Percentiles rank a stretch among this genome's conserved stretches.
These are phyloP conservation scores for Eulemur mongoz DNA, from an alignment of 2,797 vertebrate species.

Conservation along the genomic window DNA sequence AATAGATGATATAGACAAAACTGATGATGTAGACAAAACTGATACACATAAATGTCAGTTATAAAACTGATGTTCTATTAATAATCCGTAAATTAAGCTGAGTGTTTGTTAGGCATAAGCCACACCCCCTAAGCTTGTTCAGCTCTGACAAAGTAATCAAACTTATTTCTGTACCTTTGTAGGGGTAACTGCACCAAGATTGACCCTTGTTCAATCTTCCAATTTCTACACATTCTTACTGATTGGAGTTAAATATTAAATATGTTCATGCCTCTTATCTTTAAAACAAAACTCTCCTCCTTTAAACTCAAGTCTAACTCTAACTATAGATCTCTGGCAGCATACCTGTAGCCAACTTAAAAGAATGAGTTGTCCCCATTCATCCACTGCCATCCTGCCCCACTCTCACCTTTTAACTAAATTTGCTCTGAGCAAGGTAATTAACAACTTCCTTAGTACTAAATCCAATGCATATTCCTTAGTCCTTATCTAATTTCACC, in stretches of 20 bases:
- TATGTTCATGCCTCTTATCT: background rate
- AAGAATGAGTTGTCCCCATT: background rate
- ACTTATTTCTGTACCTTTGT: background rate
- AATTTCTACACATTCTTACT: background rate
- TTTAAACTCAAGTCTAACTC: background rate
- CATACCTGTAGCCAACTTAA: background rate
- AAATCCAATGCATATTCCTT: background rate
- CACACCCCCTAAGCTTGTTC: background rate
- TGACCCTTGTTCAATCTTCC: background rate
- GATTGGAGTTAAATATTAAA: constrained; percentile 4
- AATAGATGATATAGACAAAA: background rate
- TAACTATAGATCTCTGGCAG: background rate
- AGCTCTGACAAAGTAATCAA: background rate
- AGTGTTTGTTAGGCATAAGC: background rate
- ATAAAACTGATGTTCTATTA: background rate
- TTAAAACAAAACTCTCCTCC: constrained; percentile 11
- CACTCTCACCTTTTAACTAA: background rate
- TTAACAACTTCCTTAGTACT: background rate
- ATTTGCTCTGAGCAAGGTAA: background rate
- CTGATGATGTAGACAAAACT: background rate
- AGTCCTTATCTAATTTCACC: background rate
- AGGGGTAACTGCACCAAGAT: background rate
- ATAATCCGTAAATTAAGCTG: background rate
- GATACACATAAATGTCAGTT: background rate
- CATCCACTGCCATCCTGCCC: background rate